Base-by-base conservation (phyloP, 1,140 invertebrate genomes). In the Bombus confusus region DNA sequence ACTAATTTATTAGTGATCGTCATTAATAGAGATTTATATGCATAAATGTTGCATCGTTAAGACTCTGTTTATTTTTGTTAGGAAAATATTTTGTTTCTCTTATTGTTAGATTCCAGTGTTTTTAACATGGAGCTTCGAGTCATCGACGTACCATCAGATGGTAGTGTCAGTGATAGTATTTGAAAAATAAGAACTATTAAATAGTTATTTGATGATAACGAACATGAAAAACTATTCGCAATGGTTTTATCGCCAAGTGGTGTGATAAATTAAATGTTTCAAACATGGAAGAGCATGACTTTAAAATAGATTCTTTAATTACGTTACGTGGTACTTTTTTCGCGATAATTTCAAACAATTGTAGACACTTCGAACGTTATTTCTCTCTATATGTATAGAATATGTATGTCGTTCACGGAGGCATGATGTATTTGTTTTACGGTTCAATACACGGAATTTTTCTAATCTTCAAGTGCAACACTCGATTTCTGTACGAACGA, bases 401-500 rank as follows among this genome's bases (percentile, higher is more conserved):
- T 22, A 22, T 3, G 59, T 13, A 31, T 15, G 31, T 66, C 64
- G 64, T 31, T 34, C 64, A 66, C 64, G 64, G 64, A 31, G n/a
- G 31, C 64, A n/a, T 18, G 64, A 66, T 18, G 15, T 13, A 28
- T 59, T 59, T 10, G 3, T 28, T 28, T 59, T n/a, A n/a, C 10
- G 13, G 12, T 62, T 62, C 28, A 1, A 12, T 62, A 28, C 59
- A n/a, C 22, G 4, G 18, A 52, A 52, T 12, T 62, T 28, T 1
- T 28, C 28, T 62, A 4, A n/a, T 62, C 31, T 37, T 4, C 18
- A 22, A 34, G 18, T 1, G 34, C 25, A 13, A 71, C 13, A 81
- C 80, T 80, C 82, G 66, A 83, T 71, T 87, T 85, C 76, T 66
- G 83, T 78, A 90, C 77, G 74, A 39, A 71, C 82, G 57, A 52